Percentiles rank a stretch among this genome's conserved stretches.
Conservation (phyloP, 2,113 vertebrate genomes). For the Condylura cristata region DNA sequence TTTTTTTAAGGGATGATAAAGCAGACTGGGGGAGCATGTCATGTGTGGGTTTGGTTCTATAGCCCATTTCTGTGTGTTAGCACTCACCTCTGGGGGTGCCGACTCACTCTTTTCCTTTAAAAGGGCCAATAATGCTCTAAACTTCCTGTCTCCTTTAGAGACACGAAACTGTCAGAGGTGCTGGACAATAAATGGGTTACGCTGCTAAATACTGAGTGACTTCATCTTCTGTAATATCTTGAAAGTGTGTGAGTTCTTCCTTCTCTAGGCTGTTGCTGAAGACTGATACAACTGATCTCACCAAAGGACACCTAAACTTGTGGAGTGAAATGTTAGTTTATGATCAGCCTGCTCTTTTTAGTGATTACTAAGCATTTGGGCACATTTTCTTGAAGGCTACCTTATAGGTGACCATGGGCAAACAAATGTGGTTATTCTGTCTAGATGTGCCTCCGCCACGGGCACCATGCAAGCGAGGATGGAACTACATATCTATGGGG, state of each 20-base stretch:
- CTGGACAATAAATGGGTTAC: constrained; percentile 72
- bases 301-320: background rate
- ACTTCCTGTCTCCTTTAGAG: constrained; percentile 47
- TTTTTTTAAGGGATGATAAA: constrained; percentile 22
- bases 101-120: constrained; percentile 26
- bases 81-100: background rate
- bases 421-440: background rate
- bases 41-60: background rate
- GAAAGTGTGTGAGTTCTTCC: background rate
- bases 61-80: background rate
- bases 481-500: background rate
- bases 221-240: background rate
- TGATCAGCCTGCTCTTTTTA: background rate
- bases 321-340: background rate
- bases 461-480: background rate
- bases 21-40: constrained; percentile 16
- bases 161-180: constrained; percentile 56
- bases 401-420: background rate
- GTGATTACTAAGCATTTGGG: background rate
- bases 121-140: constrained; percentile 48
- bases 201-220: background rate
- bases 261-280: background rate
- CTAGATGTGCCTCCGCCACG: background rate
- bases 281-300: background rate
- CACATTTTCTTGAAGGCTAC: background rate